phyloP scores from a whole-genome alignment of 2,888 invertebrate genomes.

The Sarcophaga carnaria region DNA sequence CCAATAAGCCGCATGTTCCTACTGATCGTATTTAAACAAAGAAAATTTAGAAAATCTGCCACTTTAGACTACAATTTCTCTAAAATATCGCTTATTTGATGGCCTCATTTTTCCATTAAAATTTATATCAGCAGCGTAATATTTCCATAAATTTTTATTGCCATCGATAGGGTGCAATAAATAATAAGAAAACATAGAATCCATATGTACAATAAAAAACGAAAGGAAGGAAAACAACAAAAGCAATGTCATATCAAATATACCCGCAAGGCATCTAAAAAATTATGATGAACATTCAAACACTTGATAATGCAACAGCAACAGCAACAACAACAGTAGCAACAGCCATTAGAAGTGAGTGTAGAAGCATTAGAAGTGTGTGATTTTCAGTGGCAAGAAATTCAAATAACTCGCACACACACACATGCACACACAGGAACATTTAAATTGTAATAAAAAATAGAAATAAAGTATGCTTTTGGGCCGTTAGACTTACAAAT shows the following conservation, averaged over 20 bases:
- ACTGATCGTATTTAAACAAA: too few species aligned
- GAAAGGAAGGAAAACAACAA: slow-evolving; percentile 1
- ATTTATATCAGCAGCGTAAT: too few species aligned
- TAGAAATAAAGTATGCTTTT: slow-evolving; percentile 40
- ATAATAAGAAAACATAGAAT: slow-evolving; percentile 5
- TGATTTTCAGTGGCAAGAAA: slow-evolving; percentile 35
- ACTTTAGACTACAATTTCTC: too few species aligned
- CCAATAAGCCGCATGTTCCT: too few species aligned
- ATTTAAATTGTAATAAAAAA: neutral
- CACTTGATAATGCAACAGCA: slow-evolving; percentile 66
- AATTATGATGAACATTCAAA: slow-evolving; percentile 61
- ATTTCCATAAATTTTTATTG: neutral
- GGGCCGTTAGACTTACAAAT: slow-evolving; percentile 34
- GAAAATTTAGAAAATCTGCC: too few species aligned
- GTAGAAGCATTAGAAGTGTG: slow-evolving; percentile 28
- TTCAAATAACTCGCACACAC: neutral
- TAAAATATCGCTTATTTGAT: too few species aligned
- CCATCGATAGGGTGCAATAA: slow-evolving; percentile 33
- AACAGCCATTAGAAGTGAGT: slow-evolving; percentile 51
- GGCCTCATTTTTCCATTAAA: too few species aligned
- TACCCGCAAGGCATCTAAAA: slow-evolving; percentile 47
- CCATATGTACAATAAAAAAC: slow-evolving; percentile 2
- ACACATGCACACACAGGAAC: neutral
- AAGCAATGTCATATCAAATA: slow-evolving; percentile 33
- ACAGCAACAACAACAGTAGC: neutral